Percentiles rank a stretch among this genome's conserved stretches.
These are phyloP conservation scores for Hipposideros armiger DNA, from an alignment of 2,113 vertebrate genomes.

Conservation along the genomic window DNA sequence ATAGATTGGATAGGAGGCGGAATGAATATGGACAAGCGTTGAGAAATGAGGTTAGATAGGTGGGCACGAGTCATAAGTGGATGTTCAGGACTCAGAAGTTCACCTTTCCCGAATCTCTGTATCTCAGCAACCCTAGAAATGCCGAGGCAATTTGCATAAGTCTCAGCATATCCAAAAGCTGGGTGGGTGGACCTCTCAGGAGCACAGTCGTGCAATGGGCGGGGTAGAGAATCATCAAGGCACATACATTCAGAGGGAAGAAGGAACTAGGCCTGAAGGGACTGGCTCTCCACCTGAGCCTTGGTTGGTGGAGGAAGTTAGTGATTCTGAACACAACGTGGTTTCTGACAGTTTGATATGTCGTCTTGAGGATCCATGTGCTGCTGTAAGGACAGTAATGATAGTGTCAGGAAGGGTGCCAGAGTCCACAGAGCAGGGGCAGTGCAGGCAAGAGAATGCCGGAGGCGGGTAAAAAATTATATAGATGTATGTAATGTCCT, in stretches of 20 bases:
- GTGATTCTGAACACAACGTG: neutral
- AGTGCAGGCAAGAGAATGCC: neutral
- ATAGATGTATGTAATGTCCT: too few relatives aligned
- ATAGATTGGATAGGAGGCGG: neutral
- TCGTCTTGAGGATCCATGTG: neutral
- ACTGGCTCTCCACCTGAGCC: neutral
- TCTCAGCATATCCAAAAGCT: neutral
- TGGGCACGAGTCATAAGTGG: accelerated
- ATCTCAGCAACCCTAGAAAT: neutral
- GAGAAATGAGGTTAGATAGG: neutral
- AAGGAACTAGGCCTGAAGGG: neutral
- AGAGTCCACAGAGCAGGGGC: neutral
- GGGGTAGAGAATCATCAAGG: neutral
- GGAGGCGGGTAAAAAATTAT: too few relatives aligned
- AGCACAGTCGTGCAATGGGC: neutral
- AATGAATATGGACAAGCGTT: neutral
- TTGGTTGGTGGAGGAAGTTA: neutral
- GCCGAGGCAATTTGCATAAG: too few relatives aligned
- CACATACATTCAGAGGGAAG: neutral
- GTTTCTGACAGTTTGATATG: neutral
- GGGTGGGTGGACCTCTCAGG: neutral
- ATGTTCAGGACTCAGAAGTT: neutral
- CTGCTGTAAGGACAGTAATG: neutral
- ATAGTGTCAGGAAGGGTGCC: neutral
- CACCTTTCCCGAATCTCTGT: neutral